Conservation (phyloP, 2,888 invertebrate species). For the Drosophila flavopinicola region DNA sequence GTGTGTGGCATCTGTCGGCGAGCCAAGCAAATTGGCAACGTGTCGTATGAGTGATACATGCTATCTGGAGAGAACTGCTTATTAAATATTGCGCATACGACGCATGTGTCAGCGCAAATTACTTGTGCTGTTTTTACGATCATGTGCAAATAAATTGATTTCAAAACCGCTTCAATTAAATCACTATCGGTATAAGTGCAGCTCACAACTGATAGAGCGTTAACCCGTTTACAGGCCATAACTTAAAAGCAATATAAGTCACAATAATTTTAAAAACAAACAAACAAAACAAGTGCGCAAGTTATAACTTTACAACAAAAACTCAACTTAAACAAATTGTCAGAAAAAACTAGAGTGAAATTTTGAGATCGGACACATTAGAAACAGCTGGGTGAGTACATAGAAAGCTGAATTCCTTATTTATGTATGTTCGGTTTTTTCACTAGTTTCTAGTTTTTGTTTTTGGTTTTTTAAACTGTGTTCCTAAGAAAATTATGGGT, state of each 20-base stretch:
- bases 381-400: constrained; percentile 41
- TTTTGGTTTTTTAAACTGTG: too few species aligned
- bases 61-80: constrained; percentile 62
- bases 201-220: not conserved
- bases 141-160: constrained; percentile 50
- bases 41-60: constrained; percentile 72
- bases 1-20: constrained; percentile 31
- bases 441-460: too few species aligned
- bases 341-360: constrained; percentile 15
- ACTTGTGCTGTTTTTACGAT: constrained; percentile 46
- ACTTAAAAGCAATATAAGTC: constrained; percentile 59
- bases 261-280: constrained; percentile 54
- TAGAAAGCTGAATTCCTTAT: too few species aligned
- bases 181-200: constrained; percentile 10
- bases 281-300: constrained; percentile 25
- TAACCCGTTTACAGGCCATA: constrained; percentile 14
- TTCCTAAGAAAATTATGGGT: too few species aligned
- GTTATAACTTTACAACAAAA: constrained; percentile 6
- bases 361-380: constrained; percentile 9
- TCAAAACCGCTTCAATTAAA: constrained; percentile 22
- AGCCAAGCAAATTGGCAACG: constrained; percentile 52
- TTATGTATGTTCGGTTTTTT: too few species aligned
- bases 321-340: constrained; percentile 18
- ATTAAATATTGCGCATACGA: constrained; percentile 73
- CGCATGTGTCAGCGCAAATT: constrained; percentile 57